Conservation (phyloP, 2,113 vertebrate genomes). For the Blennius ocellaris region DNA sequence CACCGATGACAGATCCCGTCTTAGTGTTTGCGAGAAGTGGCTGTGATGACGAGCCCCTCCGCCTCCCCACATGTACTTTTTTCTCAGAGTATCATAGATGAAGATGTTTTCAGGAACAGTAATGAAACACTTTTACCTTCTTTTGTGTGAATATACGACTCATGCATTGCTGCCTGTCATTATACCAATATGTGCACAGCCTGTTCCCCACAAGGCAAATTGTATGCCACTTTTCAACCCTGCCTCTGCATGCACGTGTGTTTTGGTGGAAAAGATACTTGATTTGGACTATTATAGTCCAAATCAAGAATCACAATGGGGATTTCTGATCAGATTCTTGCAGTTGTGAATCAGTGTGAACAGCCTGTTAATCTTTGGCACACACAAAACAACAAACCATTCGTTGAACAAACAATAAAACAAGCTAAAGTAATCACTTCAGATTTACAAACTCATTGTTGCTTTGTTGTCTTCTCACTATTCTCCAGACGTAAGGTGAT, state of each 20-base stretch:
- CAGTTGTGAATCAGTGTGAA: not conserved
- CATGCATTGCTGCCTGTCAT: not conserved
- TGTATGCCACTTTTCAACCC: not conserved
- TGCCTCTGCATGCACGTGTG: not conserved
- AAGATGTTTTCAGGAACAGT: conserved; percentile 7
- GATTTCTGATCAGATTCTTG: conserved; percentile 14
- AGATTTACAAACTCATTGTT: too few species aligned
- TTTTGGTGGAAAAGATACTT: not conserved
- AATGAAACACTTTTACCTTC: not conserved
- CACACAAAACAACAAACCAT: too few species aligned
- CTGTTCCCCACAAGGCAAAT: not conserved
- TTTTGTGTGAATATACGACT: not conserved
- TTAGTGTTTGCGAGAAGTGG: conserved; percentile 13
- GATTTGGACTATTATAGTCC: conserved; percentile 6
- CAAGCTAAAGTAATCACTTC: too few species aligned
- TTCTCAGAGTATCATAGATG: not conserved
- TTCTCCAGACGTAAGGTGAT: too few species aligned
- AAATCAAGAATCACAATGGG: conserved; percentile 16
- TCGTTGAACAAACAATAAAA: too few species aligned
- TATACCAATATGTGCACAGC: not conserved
- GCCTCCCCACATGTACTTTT: conserved; percentile 9
- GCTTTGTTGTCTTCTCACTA: too few species aligned
- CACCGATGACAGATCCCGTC: conserved; percentile 11
- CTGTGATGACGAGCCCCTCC: conserved; percentile 7
- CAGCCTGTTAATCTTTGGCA: not conserved